These are phyloP conservation scores for Seriola dumerili DNA, from an alignment of 2,113 vertebrate species.

Conservation along the genomic window DNA sequence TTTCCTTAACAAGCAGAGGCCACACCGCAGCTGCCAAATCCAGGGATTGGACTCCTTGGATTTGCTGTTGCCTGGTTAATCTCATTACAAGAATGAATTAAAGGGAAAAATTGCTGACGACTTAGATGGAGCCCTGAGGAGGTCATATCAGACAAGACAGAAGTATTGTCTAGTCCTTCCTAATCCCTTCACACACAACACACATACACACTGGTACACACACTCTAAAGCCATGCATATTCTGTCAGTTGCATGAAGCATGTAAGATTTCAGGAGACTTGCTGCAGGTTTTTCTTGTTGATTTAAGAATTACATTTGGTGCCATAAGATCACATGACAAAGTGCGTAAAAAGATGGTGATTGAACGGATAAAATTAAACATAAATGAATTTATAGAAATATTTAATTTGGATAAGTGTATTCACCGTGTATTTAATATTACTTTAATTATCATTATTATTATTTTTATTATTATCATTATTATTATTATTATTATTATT, in stretches of 20 bases:
- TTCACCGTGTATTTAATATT: too few species aligned
- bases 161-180: constrained; percentile 79
- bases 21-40: constrained; percentile 74
- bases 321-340: constrained; percentile 6
- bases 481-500: too few species aligned
- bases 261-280: constrained; percentile 39
- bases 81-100: constrained; percentile 87
- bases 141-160: constrained; percentile 85
- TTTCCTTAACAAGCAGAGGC: constrained; percentile 63
- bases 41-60: constrained; percentile 77
- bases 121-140: constrained; percentile 81
- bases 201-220: constrained; percentile 40
- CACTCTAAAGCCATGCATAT: constrained; percentile 48
- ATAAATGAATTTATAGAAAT: not conserved
- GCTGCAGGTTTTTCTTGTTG: constrained; percentile 7
- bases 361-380: not conserved
- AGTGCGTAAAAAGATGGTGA: not conserved
- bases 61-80: constrained; percentile 83
- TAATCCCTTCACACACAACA: constrained; percentile 61
- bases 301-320: constrained; percentile 6
- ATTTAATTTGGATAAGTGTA: too few species aligned
- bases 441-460: too few species aligned
- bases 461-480: too few species aligned
- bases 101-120: constrained; percentile 87
- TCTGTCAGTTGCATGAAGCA: constrained; percentile 49